Base-by-base conservation (phyloP, 2,113 vertebrate species). In the Nothocercus nigrocapillus region DNA sequence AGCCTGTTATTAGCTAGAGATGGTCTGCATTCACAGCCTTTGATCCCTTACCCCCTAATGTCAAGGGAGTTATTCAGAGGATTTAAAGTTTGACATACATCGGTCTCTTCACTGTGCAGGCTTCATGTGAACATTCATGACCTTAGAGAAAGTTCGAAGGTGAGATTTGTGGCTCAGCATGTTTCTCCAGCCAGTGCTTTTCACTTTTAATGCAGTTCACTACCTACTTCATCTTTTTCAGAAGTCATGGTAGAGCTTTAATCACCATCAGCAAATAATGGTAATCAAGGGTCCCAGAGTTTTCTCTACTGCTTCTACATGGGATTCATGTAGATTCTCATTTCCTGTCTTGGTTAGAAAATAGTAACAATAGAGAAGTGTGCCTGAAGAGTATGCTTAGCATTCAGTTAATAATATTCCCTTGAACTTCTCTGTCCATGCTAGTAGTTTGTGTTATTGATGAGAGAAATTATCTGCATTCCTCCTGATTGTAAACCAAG, bases 1-100 rank as follows among this genome's bases (percentile, higher is more conserved):
- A 70, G 94, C 90, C 90, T 93, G 80, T 90, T 95, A 94, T 83
- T 95, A 95, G 88, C 92, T 94, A 3, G 94, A 94, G 91, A 91
- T 2, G 13, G 73, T 95, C 94, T 95, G 67, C 85, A 24, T 95
- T 76, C 64, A 83, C 82, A 95, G 90, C n/a, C 91, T 97, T 96
- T 95, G 95, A 97, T 96, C 89, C 69, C 58, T 84, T 84, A 81
- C 51, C 89, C 77, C 56, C 70, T 77, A 83, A 88, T 0, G 83
- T 92, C 86, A 78, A 84, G 89, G 90, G 86, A 90, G 81, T 81
- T 91, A 69, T 93, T 75, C 88, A 1, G 4, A 51, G 53, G 83
- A 84, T 95, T 92, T 91, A 77, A 85, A 94, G 82, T 18, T 69
- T 61, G 94, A 66, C 85, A 74, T 56, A n/a, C 73, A 0, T 8